phyloP scores from a whole-genome alignment of 2,797 vertebrate genomes.

The Paratrypauchen microcephalus region DNA sequence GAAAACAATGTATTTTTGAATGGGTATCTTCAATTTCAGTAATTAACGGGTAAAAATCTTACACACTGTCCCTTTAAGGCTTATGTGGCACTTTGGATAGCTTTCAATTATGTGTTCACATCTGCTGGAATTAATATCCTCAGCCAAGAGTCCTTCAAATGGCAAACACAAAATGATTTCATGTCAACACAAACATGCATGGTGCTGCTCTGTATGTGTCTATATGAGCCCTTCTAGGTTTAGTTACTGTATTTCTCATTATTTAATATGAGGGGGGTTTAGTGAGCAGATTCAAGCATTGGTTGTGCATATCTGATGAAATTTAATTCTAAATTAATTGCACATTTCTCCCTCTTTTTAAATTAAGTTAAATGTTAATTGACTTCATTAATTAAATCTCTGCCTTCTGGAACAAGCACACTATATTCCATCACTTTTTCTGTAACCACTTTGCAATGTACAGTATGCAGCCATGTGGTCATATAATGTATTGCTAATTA shows the following conservation, averaged over 20 bases:
- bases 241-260: background rate
- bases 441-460: background rate
- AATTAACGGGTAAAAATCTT: no score
- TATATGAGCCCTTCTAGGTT: background rate
- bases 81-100: conserved; percentile 25
- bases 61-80: no score
- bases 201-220: background rate
- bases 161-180: conserved; percentile 40
- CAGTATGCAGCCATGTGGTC: background rate
- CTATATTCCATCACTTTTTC: background rate
- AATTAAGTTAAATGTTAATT: background rate
- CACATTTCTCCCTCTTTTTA: background rate
- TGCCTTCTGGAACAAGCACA: background rate
- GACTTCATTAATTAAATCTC: background rate
- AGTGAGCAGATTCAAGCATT: background rate
- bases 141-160: conserved; percentile 41
- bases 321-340: background rate
- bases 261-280: background rate
- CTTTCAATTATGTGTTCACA: conserved; percentile 45
- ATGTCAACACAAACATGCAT: conserved; percentile 21
- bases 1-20: no score
- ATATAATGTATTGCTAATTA: no score
- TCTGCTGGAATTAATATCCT: conserved; percentile 63
- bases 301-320: background rate
- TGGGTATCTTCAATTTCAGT: no score